Conservation (phyloP, 2,113 vertebrate genomes). For the Harpagus bidentatus region DNA sequence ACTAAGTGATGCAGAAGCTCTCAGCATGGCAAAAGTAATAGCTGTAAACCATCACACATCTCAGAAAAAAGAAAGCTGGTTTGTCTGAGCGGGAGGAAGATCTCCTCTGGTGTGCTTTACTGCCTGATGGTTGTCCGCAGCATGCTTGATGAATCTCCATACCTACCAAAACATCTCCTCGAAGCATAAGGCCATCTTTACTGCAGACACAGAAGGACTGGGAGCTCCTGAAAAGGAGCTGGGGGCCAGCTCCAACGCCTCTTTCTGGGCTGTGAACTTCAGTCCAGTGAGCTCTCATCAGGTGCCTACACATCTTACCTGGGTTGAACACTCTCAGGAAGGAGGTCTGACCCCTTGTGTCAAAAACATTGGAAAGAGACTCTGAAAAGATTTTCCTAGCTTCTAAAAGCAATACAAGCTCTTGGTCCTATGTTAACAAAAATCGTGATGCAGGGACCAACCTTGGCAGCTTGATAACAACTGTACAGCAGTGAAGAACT, state of each 20-base stretch:
- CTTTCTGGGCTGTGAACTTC: background rate
- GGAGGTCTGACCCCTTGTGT: background rate
- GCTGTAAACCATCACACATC: background rate
- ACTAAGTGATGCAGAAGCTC: background rate
- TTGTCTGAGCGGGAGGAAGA: background rate
- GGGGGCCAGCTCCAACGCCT: background rate
- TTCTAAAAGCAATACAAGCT: background rate
- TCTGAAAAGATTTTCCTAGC: background rate
- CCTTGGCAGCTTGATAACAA: background rate
- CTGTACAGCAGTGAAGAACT: background rate
- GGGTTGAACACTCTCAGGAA: background rate
- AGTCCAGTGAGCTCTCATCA: background rate
- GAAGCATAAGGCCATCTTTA: background rate
- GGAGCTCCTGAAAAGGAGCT: background rate
- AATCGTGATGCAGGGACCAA: background rate
- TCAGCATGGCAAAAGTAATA: background rate
- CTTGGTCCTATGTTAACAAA: background rate
- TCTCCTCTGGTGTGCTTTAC: background rate
- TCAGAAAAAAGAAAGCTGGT: background rate
- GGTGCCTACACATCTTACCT: background rate
- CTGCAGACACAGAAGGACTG: background rate
- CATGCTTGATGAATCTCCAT: rapidly evolving
- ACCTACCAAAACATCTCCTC: rapidly evolving
- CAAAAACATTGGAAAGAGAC: background rate
- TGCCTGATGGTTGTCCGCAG: background rate